These are phyloP conservation scores for Argyrosomus japonicus DNA, from an alignment of 2,113 vertebrate genomes.

Conservation along the genomic window DNA sequence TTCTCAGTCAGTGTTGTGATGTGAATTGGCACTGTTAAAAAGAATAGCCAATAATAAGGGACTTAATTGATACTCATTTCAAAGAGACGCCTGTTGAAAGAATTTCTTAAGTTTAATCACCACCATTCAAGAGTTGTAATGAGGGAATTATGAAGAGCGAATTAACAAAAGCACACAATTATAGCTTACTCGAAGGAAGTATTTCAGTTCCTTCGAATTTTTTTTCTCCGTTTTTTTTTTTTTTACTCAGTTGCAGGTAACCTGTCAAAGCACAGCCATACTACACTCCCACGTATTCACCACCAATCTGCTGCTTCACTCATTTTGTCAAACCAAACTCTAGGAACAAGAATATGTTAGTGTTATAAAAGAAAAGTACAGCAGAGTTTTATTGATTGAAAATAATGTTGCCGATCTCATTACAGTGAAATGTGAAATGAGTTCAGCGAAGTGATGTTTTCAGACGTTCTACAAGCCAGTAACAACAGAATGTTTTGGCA, in stretches of 20 bases:
- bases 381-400: constrained; percentile 62
- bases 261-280: constrained; percentile 56
- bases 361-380: constrained; percentile 1
- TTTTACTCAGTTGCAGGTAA: constrained; percentile 55
- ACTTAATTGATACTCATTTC: constrained; percentile 81
- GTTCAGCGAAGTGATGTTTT: constrained; percentile 66
- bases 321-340: constrained; percentile 48
- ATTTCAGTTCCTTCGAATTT: constrained; percentile 61
- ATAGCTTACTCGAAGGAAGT: constrained; percentile 59
- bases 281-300: constrained; percentile 50
- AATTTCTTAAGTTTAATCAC: constrained; percentile 78
- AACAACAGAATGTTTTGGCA: constrained; percentile 70
- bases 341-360: constrained; percentile 35
- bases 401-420: constrained; percentile 64
- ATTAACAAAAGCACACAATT: constrained; percentile 79
- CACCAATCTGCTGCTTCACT: constrained; percentile 46
- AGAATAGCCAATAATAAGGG: constrained; percentile 78
- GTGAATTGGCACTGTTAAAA: constrained; percentile 68
- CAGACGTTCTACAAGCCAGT: constrained; percentile 61
- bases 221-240: constrained; percentile 20
- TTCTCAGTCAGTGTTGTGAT: constrained; percentile 51
- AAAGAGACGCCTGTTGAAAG: constrained; percentile 80
- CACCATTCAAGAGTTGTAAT: constrained; percentile 76
- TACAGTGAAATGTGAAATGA: constrained; percentile 64
- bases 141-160: constrained; percentile 77